phyloP scores from a whole-genome alignment of 2,797 vertebrate genomes.

The Spinibarbus caldwelli region DNA sequence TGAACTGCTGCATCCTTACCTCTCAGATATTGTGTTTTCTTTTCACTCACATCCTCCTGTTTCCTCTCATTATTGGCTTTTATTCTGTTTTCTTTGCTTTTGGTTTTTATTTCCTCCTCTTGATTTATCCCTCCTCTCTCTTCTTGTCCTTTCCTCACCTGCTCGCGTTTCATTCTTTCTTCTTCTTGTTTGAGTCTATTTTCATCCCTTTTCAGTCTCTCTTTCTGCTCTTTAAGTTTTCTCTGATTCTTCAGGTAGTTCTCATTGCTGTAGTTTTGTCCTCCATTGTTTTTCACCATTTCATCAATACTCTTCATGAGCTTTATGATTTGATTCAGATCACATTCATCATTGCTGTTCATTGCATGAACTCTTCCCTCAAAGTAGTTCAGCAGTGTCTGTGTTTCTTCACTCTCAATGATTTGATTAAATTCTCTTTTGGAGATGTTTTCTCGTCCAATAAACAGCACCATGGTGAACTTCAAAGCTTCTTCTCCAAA shows the following conservation, averaged over 20 bases:
- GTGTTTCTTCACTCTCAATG: neutral
- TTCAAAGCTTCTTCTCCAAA: constrained; percentile 30
- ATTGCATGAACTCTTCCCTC: constrained; percentile 10
- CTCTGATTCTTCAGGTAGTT: neutral
- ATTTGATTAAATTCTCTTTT: neutral
- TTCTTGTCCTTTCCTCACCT: no score
- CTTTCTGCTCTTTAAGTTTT: neutral
- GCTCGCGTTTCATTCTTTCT: neutral
- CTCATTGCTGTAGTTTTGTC: constrained; percentile 2
- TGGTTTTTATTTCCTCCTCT: neutral
- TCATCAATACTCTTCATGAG: constrained; percentile 7
- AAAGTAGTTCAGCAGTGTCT: neutral
- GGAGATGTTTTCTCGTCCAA: constrained; percentile 16
- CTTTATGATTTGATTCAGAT: neutral
- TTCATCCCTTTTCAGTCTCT: neutral
- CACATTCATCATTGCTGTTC: constrained; percentile 30
- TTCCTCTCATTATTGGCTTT: neutral
- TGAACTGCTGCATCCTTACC: neutral
- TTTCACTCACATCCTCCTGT: neutral
- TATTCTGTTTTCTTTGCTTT: neutral
- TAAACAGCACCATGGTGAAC: constrained; percentile 43
- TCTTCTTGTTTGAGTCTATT: neutral
- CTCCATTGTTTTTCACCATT: constrained; percentile 12
- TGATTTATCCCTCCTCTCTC: neutral
- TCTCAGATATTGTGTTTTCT: neutral